Base-by-base conservation (phyloP, 2,113 vertebrate species). In the Typhlomys cinereus region DNA sequence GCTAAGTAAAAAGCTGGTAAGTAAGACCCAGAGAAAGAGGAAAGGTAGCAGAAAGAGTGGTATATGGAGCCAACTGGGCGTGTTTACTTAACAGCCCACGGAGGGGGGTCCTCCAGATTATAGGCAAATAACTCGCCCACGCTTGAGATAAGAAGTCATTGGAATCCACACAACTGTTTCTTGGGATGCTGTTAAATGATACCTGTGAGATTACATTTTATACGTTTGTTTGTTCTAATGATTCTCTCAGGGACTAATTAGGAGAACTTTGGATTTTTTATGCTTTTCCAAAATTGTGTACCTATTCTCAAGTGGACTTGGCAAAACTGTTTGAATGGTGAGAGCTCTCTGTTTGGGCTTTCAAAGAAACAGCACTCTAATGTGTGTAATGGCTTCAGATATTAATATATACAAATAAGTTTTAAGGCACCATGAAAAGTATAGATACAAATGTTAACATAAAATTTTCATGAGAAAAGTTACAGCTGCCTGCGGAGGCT, bases 221-320 rank as follows among this genome's bases (percentile, higher is more conserved):
- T 91, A 91, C 95, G 94, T 96, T 95, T 89, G 96, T 90, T 94
- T 97, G 83, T 94, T 91, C 57, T 97, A 97, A 97, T 96, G 96
- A 96, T 97, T 97, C 97, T 97, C 98, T 57, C 92, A 96, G 97
- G 98, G 93, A 97, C 97, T 97, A 97, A 98, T 98, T 98, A 98
- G 82, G 71, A 80, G 62, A 95, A 88, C 76, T 96, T 89, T 73
- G 54, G 67, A 67, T 57, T 41, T 90, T 97, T 96, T 84, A 90
- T 44, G 88, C 76, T 97, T 97, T 97, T 91, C 69, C 96, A 95
- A 87, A 96, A 97, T 75, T 89, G 90, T 95, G 61, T 92, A 48
- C 4, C 90, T 93, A 97, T 62, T 95, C 91, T 96, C 94, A 89
- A 34, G 89, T 1, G 88, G 61, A 97, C 27, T 94, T 95, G 90